phyloP scores from a whole-genome alignment of 2,113 vertebrate species.

The Dasyprocta punctata region DNA sequence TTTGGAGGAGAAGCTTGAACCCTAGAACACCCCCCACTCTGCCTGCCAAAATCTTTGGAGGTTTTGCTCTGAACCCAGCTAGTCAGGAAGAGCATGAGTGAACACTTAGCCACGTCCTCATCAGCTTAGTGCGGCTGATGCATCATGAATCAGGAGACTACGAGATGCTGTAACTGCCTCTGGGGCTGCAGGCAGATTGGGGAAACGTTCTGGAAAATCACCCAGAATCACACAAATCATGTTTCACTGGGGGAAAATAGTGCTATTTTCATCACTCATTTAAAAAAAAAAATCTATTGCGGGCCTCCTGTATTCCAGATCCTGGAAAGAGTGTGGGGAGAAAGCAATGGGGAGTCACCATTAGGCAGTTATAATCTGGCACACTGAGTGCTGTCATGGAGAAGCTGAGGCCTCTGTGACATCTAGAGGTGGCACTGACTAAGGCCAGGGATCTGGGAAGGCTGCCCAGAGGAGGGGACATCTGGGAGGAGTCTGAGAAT shows the following conservation, averaged over 20 bases:
- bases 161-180: neutral
- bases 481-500: neutral
- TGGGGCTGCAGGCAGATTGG: neutral
- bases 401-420: neutral
- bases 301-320: neutral
- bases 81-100: accelerated
- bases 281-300: neutral
- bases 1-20: neutral
- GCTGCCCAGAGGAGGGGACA: neutral
- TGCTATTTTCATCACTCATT: neutral
- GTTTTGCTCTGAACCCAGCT: neutral
- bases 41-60: neutral
- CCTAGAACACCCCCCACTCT: accelerated
- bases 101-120: neutral
- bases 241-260: neutral
- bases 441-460: neutral
- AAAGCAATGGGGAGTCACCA: neutral
- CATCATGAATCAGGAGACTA: neutral
- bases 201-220: neutral
- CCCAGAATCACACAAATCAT: neutral
- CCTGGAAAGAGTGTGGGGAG: neutral
- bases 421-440: neutral
- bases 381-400: neutral
- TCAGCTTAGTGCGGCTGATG: neutral
- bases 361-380: neutral